Conservation (phyloP, 2,888 invertebrate genomes). For the Mesoligia furuncula region DNA sequence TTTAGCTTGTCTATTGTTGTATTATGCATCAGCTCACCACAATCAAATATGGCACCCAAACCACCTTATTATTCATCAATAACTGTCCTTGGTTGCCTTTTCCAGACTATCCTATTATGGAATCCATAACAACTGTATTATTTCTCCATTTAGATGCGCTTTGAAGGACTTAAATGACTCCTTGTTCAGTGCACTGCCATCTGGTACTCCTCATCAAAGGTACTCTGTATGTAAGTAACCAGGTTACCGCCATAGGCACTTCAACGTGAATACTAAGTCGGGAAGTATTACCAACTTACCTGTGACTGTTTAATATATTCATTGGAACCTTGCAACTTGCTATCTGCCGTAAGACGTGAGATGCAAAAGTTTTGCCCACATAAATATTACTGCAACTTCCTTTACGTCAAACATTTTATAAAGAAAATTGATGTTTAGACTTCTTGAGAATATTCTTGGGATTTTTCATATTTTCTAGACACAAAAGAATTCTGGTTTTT, state of each 20-base stretch:
- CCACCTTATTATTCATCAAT: conserved; percentile 52
- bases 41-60: conserved; percentile 48
- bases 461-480: conserved; percentile 35
- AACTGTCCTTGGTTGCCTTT: conserved; percentile 48
- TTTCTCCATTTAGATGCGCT: conserved; percentile 51
- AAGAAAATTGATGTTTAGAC: conserved; percentile 54
- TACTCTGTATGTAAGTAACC: conserved; percentile 68
- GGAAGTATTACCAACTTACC: conserved; percentile 73
- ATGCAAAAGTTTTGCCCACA: conserved; percentile 73
- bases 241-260: conserved; percentile 71
- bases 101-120: conserved; percentile 55
- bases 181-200: conserved; percentile 46
- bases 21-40: conserved; percentile 44
- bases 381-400: conserved; percentile 66
- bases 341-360: conserved; percentile 74
- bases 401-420: conserved; percentile 55
- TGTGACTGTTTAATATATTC: conserved; percentile 83
- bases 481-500: conserved; percentile 29
- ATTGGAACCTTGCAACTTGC: conserved; percentile 81
- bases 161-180: conserved; percentile 44
- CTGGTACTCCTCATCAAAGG: conserved; percentile 61
- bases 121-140: conserved; percentile 53
- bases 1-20: conserved; percentile 21
- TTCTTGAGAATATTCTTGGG: conserved; percentile 43
- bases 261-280: conserved; percentile 82